These are phyloP conservation scores for Trypoxylon attenuatum DNA, from an alignment of 2,888 invertebrate species.

Conservation along the genomic window DNA sequence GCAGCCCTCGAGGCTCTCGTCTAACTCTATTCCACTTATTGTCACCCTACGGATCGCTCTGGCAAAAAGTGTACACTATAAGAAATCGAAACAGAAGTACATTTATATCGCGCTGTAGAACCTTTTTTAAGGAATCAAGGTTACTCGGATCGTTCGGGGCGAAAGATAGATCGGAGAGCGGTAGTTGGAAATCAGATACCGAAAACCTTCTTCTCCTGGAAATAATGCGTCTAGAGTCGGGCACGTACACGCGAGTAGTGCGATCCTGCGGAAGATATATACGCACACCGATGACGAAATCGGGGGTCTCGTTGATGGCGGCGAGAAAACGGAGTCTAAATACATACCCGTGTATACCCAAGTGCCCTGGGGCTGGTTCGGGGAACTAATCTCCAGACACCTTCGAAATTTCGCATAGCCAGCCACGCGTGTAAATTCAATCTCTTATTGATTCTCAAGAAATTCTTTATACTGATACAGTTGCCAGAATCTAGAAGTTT, in stretches of 20 bases:
- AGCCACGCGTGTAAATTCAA: not conserved
- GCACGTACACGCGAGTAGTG: not conserved
- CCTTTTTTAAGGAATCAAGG: not conserved
- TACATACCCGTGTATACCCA: not conserved
- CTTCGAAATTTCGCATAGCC: not conserved
- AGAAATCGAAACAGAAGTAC: no score
- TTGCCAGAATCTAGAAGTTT: no score
- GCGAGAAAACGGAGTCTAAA: not conserved
- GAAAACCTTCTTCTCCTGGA: not conserved
- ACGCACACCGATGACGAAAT: not conserved
- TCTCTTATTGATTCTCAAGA: no score
- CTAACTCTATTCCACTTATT: not conserved
- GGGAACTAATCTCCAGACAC: not conserved
- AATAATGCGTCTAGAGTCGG: conserved; percentile 11
- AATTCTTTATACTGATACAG: no score
- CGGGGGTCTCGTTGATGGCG: not conserved
- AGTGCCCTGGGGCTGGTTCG: not conserved
- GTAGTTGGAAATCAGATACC: not conserved
- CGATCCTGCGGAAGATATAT: conserved; percentile 1
- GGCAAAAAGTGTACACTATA: no score
- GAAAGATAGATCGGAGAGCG: not conserved
- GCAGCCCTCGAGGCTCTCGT: not conserved
- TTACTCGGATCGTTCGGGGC: not conserved
- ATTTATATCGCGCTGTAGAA: not conserved
- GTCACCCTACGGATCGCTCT: not conserved